phyloP scores from a whole-genome alignment of 2,797 vertebrate genomes.

The Crenichthys baileyi region DNA sequence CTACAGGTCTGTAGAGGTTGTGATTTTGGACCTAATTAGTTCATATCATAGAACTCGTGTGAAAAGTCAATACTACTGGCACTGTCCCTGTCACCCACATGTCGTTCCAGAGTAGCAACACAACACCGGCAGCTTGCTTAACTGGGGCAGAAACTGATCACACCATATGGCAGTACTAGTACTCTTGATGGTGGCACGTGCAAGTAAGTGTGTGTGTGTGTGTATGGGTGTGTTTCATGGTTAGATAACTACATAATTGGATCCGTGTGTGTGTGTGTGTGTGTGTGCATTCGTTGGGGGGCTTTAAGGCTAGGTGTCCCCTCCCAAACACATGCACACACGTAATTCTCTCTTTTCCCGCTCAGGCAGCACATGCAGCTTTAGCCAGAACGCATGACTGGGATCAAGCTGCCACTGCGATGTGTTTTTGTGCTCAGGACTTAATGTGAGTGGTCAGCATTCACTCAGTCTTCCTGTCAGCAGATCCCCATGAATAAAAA shows the following conservation, averaged over 20 bases:
- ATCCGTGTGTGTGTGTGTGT: conserved; percentile 14
- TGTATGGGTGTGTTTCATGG: conserved; percentile 35
- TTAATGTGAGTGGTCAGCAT: conserved; percentile 43
- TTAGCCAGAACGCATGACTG: conserved; percentile 69
- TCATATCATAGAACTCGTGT: conserved; percentile 61
- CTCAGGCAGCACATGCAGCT: conserved; percentile 43
- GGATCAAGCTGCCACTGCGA: conserved; percentile 62
- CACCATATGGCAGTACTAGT: conserved; percentile 54
- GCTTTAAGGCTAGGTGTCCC: neutral
- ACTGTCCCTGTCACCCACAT: conserved; percentile 52
- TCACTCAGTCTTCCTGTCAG: conserved; percentile 33
- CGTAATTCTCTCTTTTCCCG: conserved; percentile 47
- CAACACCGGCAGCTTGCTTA: conserved; percentile 45
- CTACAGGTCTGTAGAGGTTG: conserved; percentile 31
- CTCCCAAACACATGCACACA: conserved; percentile 13
- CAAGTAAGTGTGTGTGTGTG: conserved; percentile 26
- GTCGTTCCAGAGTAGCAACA: conserved; percentile 35
- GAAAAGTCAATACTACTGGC: conserved; percentile 63
- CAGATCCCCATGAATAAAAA: conserved; percentile 32
- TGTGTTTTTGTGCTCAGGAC: conserved; percentile 10
- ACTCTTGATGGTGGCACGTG: conserved; percentile 16
- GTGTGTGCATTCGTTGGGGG: neutral
- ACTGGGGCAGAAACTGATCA: conserved; percentile 67
- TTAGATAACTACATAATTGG: conserved; percentile 10
- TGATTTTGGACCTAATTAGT: conserved; percentile 61